These are phyloP conservation scores for Xestoiulus laeticollis DNA, from an alignment of 2,888 invertebrate species.

Conservation along the genomic window DNA sequence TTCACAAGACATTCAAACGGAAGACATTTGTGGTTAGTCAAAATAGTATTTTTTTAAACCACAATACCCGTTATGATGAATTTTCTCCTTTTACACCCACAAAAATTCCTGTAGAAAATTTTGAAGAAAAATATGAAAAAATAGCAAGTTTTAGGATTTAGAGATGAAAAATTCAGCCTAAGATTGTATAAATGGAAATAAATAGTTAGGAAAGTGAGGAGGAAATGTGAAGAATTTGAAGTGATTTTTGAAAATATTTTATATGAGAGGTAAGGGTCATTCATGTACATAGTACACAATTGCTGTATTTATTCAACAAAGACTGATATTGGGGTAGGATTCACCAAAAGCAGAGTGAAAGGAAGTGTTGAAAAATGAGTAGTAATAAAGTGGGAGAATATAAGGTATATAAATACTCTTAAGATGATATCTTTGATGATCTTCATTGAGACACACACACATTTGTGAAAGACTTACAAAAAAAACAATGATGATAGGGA, in stretches of 20 bases:
- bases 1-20: background rate
- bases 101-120: background rate
- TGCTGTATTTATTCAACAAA: background rate
- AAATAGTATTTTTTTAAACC: background rate
- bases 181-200: background rate
- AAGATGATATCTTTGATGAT: background rate
- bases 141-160: background rate
- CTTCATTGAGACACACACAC: background rate
- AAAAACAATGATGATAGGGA: background rate
- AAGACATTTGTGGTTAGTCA: background rate
- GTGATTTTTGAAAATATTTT: too few species aligned
- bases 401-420: background rate
- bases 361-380: background rate
- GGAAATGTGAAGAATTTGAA: too few species aligned
- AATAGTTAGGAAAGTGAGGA: background rate
- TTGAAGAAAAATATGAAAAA: background rate
- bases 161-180: background rate
- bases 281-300: background rate
- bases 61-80: slow-evolving; percentile 36
- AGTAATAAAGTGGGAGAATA: background rate
- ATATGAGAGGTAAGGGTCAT: background rate
- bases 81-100: background rate
- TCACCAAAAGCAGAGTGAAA: background rate
- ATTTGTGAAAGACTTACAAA: background rate
- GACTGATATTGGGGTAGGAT: background rate